These are phyloP conservation scores for Leuctra nigra DNA, from an alignment of 2,888 invertebrate genomes.

Conservation along the genomic window DNA sequence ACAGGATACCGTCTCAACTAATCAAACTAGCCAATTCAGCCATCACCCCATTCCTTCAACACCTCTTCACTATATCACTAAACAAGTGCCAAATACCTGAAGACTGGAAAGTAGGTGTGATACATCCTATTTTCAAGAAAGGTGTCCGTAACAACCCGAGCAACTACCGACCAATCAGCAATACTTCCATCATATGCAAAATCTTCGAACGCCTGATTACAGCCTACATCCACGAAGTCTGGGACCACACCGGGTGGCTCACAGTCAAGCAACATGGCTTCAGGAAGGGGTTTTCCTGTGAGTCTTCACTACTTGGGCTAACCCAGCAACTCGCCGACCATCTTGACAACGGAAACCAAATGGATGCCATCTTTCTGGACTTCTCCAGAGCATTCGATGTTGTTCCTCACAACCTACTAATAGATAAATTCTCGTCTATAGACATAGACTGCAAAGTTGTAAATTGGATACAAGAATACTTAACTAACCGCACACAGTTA, in stretches of 20 bases:
- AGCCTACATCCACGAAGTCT: neutral
- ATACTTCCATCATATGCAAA: neutral
- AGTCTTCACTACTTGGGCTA: neutral
- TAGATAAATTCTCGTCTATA: neutral
- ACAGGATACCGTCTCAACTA: neutral
- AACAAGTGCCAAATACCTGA: neutral
- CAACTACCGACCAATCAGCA: constrained; percentile 2
- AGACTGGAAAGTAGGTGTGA: neutral
- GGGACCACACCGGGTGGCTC: neutral
- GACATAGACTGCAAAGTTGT: neutral
- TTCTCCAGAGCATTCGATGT: constrained; percentile 1
- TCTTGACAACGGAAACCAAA: neutral
- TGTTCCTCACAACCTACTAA: neutral
- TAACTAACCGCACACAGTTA: neutral
- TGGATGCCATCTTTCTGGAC: neutral
- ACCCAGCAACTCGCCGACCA: constrained; percentile 1
- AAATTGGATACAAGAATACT: neutral
- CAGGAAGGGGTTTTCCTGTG: neutral
- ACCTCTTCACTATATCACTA: neutral
- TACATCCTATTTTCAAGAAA: neutral
- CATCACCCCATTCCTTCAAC: neutral
- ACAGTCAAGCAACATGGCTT: neutral
- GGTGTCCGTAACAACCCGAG: neutral
- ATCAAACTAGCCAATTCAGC: neutral
- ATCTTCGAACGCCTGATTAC: neutral